Evolutionary conservation across 64 coral and sea anemone species (phyloP), one percentile per base, ranked within the genome.

Genomic region (Actinia equina): DNA sequence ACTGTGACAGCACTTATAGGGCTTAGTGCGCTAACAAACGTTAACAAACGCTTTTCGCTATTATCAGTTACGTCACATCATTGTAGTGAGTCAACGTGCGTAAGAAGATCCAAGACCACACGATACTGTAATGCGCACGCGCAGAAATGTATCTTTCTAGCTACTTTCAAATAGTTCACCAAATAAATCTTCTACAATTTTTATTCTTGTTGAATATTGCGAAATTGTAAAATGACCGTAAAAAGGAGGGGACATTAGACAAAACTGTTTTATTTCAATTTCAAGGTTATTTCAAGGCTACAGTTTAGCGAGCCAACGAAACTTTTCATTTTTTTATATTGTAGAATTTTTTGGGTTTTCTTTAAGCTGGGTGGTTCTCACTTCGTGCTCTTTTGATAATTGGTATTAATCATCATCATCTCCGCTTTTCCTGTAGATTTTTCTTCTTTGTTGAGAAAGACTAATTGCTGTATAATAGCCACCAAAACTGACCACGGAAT

Each of bases 1-100:
- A 49, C 78, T 52, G 78, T 81, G 78, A 81, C 78, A 81, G 78
- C 49, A 81, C 78, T 81, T 81, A 81, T 44, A 81, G 27, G 78
- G 78, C 22, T 81, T 81, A 81, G 78, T 37, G 49, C 78, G 49
- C 78, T 52, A 81, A 44, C 78, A 81, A 81, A 81, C 78, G 78
- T 81, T 81, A 81, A 81, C 78, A 81, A 81, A 81, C 49, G 49
- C 78, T 81, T 81, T 52, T 44, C 22, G 44, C 13, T 81, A 80
- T 80, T 52, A 81, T 81, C 78, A 49, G 78, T 17, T 44, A 81
- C 78, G 78, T 81, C 78, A 81, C 49, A 52, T 44, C 49, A 81
- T 81, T 81, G 19, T 3, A 18, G 44, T 11, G 70, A 74, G 62
- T n/a, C 19, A n/a, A 42, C 15, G 43, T 52, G 78, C 78, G 43